These are phyloP conservation scores for Myzus persicae DNA, from an alignment of 1,140 invertebrate species.

Conservation along the genomic window DNA sequence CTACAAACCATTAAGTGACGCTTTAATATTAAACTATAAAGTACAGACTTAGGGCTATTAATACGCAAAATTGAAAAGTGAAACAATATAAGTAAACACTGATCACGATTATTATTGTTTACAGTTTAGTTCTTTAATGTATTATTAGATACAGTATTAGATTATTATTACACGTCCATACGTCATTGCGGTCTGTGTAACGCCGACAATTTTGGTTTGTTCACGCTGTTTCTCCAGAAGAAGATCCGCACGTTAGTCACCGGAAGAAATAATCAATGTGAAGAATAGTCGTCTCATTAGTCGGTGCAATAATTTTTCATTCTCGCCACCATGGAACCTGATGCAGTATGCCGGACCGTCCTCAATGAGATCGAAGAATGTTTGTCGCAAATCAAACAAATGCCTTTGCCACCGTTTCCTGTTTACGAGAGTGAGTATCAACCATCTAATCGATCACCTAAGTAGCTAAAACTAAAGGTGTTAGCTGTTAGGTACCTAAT, in stretches of 20 bases:
- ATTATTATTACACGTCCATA: not conserved
- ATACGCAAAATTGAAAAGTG: not conserved
- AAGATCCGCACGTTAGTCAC: not conserved
- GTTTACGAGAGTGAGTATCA: conserved; percentile 47
- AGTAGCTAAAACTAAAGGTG: not conserved
- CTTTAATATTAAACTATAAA: not conserved
- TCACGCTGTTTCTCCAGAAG: not conserved
- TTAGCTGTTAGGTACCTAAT: not conserved
- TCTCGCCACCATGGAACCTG: not conserved
- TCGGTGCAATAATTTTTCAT: not conserved
- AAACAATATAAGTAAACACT: not conserved
- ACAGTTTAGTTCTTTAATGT: not conserved
- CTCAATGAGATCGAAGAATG: not conserved
- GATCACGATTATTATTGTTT: no score
- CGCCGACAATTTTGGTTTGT: not conserved
- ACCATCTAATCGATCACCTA: no score
- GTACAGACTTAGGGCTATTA: not conserved
- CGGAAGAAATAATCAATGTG: not conserved
- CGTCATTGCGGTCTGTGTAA: not conserved
- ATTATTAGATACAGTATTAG: not conserved
- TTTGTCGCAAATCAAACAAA: conserved; percentile 43
- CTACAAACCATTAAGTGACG: not conserved
- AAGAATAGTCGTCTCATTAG: not conserved
- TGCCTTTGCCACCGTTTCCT: conserved; percentile 10
- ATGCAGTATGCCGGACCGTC: not conserved